A percentile compares a stretch with the other conserved stretches of the same genome.
phyloP scores from a whole-genome alignment of 2,797 vertebrate genomes.

The Cossypha polioptera region DNA sequence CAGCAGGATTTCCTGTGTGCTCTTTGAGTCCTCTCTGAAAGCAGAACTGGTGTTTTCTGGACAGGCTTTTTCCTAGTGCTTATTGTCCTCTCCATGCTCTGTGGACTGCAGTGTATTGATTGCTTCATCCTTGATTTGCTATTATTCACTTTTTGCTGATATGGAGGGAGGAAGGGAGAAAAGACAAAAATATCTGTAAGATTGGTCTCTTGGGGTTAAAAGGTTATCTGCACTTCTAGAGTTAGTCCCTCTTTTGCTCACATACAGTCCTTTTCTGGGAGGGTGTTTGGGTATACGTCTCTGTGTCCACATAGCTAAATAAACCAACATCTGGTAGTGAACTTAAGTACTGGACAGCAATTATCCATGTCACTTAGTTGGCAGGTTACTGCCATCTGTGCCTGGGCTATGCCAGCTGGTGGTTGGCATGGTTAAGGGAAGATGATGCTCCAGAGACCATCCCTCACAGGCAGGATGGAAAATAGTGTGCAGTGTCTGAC shows the following conservation, averaged over 20 bases:
- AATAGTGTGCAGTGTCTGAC: neutral
- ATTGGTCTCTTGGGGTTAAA: neutral
- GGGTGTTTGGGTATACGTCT: neutral
- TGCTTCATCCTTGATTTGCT: neutral
- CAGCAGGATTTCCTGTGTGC: neutral
- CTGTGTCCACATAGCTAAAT: neutral
- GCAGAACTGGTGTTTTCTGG: conserved; percentile 3
- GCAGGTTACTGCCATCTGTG: neutral
- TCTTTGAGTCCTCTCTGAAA: neutral
- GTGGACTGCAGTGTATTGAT: neutral
- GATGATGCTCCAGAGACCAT: neutral
- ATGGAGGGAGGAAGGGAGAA: neutral
- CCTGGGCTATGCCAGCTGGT: neutral
- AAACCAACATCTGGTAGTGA: neutral
- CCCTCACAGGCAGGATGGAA: neutral
- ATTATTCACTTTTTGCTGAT: neutral
- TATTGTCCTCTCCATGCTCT: neutral
- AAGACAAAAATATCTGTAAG: neutral
- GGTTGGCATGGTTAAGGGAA: neutral
- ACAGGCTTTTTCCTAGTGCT: neutral
- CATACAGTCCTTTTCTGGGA: neutral
- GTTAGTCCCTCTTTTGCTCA: neutral
- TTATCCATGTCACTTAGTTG: neutral
- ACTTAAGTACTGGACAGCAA: neutral
- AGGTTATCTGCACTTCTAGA: neutral